Percentiles rank a stretch among this genome's conserved stretches.
Conservation (phyloP, 2,888 invertebrate species). For the Eurytoma adleriae region DNA sequence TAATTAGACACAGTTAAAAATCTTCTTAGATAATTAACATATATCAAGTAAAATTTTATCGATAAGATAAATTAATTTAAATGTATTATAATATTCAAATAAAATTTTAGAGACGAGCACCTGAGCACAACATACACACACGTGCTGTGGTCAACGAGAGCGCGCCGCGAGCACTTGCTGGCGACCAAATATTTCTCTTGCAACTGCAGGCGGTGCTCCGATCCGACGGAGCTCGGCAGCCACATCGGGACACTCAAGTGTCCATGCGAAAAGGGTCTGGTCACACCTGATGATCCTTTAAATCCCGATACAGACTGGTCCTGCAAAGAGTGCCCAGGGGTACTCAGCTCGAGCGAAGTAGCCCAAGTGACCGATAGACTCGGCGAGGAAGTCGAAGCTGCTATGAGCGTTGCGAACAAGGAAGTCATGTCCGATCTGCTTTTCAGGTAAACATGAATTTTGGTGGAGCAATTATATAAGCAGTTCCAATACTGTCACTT, state of each 20-base stretch:
- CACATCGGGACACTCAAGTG: conserved; percentile 85
- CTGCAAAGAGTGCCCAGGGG: conserved; percentile 84
- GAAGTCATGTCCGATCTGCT: conserved; percentile 83
- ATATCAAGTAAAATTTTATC: too few species aligned
- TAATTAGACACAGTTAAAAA: too few species aligned
- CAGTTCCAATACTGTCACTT: too few species aligned
- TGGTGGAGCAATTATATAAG: background rate
- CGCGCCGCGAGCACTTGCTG: conserved; percentile 86
- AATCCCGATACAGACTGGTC: conserved; percentile 86
- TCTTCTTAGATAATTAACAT: too few species aligned
- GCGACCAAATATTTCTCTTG: conserved; percentile 89
- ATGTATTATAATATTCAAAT: too few species aligned
- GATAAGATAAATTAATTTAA: too few species aligned
- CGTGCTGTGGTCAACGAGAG: conserved; percentile 91
- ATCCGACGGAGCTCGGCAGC: conserved; percentile 89
- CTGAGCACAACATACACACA: conserved; percentile 92
- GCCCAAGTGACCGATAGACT: conserved; percentile 83
- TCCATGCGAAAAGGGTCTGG: conserved; percentile 81
- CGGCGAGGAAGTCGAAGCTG: conserved; percentile 86
- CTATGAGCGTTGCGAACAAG: conserved; percentile 80
- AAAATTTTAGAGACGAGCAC: conserved; percentile 80
- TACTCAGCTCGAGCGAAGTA: conserved; percentile 82
- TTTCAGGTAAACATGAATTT: conserved; percentile 76
- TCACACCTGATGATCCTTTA: conserved; percentile 84
- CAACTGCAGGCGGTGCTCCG: conserved; percentile 84